A percentile compares a stretch with the other conserved stretches of the same genome.
phyloP scores from a whole-genome alignment of 2,113 vertebrate genomes.

The Phyllopteryx taeniolatus region DNA sequence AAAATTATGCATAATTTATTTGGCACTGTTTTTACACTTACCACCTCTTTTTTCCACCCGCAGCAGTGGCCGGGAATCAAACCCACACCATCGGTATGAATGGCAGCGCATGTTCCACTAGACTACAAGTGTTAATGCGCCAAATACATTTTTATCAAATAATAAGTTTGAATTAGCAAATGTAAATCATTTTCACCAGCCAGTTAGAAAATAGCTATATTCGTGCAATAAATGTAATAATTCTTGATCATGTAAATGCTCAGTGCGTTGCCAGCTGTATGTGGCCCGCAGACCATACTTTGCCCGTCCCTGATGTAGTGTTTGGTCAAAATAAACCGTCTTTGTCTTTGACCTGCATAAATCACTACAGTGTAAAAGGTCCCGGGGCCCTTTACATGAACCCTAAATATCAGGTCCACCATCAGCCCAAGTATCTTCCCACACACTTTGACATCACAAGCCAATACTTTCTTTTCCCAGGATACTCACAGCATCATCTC shows the following conservation, averaged over 20 bases:
- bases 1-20: too few species aligned
- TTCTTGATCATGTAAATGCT: neutral
- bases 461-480: slow-evolving; percentile 20
- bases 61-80: too few species aligned
- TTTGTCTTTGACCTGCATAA: neutral
- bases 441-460: slow-evolving; percentile 23
- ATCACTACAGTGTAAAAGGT: slow-evolving; percentile 27
- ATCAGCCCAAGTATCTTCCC: slow-evolving; percentile 23
- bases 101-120: too few species aligned
- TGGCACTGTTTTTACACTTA: too few species aligned
- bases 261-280: too few species aligned
- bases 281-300: too few species aligned
- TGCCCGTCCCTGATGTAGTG: neutral
- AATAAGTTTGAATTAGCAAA: too few species aligned
- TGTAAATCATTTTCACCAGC: too few species aligned
- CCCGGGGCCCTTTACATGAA: slow-evolving; percentile 13
- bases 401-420: slow-evolving; percentile 33
- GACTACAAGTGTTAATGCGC: too few species aligned
- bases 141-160: too few species aligned
- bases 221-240: neutral
- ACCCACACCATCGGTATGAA: too few species aligned
- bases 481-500: slow-evolving; percentile 19
- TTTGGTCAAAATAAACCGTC: neutral
- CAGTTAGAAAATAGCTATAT: neutral
- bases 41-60: too few species aligned